These are phyloP conservation scores for Goniozus legneri DNA, from an alignment of 1,140 invertebrate species.

Conservation along the genomic window DNA sequence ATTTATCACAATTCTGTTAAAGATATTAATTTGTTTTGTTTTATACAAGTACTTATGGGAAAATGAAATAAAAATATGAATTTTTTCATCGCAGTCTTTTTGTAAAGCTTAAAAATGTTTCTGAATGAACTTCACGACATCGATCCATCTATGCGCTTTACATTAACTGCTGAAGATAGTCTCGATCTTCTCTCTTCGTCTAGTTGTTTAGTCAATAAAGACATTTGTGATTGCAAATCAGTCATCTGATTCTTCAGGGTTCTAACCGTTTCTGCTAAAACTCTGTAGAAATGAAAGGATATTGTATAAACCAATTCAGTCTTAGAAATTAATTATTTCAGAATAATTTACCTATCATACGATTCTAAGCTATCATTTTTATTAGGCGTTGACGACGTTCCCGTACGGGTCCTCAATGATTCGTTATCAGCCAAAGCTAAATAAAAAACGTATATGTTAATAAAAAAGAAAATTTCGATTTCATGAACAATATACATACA, in stretches of 20 bases:
- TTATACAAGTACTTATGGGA: neutral
- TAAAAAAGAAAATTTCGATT: conserved; percentile 15
- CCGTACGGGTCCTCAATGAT: conserved; percentile 45
- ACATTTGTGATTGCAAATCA: conserved; percentile 56
- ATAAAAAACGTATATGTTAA: conserved; percentile 32
- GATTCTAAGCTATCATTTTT: conserved; percentile 44
- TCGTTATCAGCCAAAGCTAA: conserved; percentile 50
- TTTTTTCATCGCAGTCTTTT: conserved; percentile 5
- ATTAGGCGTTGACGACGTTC: conserved; percentile 42
- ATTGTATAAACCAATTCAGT: neutral
- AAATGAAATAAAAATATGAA: conserved; percentile 1
- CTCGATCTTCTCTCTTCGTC: conserved; percentile 54
- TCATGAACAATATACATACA: conserved; percentile 22
- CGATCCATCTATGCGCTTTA: conserved; percentile 46
- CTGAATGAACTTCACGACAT: conserved; percentile 16
- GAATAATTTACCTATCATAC: conserved; percentile 37
- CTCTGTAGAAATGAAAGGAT: conserved; percentile 44
- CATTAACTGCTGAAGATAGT: conserved; percentile 46
- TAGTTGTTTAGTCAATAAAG: conserved; percentile 47
- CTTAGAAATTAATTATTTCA: neutral
- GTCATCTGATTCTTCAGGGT: conserved; percentile 64
- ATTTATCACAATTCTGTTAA: no score
- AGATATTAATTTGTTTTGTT: no score
- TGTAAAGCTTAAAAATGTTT: conserved; percentile 8
- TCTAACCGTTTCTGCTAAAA: conserved; percentile 68